Conservation (phyloP, 2,888 invertebrate genomes). For the Elysia crispata region DNA sequence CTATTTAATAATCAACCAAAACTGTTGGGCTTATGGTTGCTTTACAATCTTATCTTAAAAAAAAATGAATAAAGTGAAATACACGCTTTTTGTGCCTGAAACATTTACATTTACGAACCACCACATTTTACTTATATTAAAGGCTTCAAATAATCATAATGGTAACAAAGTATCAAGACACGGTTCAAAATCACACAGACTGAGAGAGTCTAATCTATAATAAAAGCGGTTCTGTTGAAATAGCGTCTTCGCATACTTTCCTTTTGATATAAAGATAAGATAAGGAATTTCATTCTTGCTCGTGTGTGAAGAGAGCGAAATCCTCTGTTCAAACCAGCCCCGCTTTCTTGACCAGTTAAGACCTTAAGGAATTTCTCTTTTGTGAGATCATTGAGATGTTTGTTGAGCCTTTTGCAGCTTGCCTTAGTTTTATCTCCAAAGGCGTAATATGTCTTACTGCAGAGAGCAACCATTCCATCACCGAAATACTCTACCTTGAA, state of each 20-base stretch:
- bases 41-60: no score
- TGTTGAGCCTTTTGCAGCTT: not conserved
- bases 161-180: no score
- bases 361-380: not conserved
- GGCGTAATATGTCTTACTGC: conserved; percentile 5
- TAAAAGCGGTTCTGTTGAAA: not conserved
- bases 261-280: not conserved
- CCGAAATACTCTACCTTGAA: conserved; percentile 23
- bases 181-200: no score
- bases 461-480: conserved; percentile 18
- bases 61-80: no score
- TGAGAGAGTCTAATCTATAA: not conserved
- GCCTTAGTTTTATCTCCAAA: not conserved
- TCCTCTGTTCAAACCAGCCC: not conserved
- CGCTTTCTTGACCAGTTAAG: not conserved
- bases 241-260: not conserved
- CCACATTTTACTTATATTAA: no score
- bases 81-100: no score
- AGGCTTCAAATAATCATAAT: no score
- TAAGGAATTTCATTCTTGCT: not conserved
- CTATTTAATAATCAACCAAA: no score
- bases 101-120: no score
- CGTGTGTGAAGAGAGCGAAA: not conserved
- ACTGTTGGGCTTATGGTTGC: no score
- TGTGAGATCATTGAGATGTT: not conserved